These are phyloP conservation scores for Empidonax alnorum DNA, from an alignment of 2,113 vertebrate species.

Conservation along the genomic window DNA sequence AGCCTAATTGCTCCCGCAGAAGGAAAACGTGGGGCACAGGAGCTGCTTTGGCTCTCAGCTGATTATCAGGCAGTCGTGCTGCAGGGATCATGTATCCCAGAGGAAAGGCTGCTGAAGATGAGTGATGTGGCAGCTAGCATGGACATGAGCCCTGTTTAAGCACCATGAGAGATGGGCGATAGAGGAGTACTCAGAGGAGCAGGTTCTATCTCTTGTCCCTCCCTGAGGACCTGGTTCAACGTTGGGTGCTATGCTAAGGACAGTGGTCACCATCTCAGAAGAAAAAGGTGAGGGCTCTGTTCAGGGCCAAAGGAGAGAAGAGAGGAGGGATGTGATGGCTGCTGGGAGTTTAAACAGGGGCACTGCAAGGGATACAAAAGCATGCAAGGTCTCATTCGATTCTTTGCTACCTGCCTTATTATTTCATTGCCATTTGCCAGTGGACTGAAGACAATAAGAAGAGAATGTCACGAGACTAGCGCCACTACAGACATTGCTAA, in stretches of 20 bases:
- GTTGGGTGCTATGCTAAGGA: not conserved
- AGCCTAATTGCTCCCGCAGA: constrained; percentile 32
- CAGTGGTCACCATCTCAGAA: not conserved
- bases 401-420: not conserved
- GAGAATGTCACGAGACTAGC: not conserved
- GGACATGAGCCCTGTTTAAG: not conserved
- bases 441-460: not conserved
- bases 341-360: not conserved
- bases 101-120: not conserved
- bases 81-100: not conserved
- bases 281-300: not conserved
- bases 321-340: not conserved
- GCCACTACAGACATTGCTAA: not conserved
- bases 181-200: not conserved
- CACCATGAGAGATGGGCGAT: not conserved
- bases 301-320: not conserved
- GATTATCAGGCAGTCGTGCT: not conserved
- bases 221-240: not conserved
- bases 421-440: not conserved
- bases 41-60: not conserved
- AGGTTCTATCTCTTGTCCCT: not conserved
- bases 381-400: not conserved
- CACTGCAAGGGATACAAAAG: not conserved
- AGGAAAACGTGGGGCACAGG: not conserved
- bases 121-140: not conserved